These are phyloP conservation scores for Portunus trituberculatus DNA, from an alignment of 1,140 invertebrate species.

Conservation along the genomic window DNA sequence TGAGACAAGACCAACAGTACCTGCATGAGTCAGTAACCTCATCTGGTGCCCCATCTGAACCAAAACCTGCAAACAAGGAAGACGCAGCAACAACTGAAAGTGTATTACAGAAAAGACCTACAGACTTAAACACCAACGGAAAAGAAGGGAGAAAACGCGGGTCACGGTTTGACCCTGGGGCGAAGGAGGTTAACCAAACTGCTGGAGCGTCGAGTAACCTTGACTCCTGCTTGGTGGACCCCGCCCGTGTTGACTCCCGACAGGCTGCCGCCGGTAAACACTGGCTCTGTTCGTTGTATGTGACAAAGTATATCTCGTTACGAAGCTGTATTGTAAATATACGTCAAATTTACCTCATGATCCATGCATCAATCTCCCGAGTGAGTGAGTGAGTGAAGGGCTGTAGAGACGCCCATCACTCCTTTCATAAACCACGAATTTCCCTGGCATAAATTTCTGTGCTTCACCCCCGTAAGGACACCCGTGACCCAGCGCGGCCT, in stretches of 20 bases:
- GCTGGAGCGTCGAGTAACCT: background rate
- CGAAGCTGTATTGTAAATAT: background rate
- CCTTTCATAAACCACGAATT: background rate
- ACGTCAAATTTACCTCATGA: background rate
- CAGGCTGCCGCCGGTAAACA: background rate
- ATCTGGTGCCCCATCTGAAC: too few species aligned
- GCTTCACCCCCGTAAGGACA: background rate
- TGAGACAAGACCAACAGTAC: background rate
- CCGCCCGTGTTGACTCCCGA: slow-evolving; percentile 6
- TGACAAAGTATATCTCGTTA: background rate
- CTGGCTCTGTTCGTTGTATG: background rate
- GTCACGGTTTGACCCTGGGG: background rate
- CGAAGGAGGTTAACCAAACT: slow-evolving; percentile 12
- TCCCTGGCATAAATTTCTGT: background rate
- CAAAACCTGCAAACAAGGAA: too few species aligned
- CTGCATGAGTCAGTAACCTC: background rate
- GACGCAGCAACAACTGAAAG: background rate
- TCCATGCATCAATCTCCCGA: background rate
- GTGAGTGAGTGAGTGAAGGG: background rate
- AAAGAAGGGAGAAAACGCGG: background rate
- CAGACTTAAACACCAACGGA: background rate
- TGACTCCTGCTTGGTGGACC: background rate
- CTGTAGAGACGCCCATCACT: background rate
- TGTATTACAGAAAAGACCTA: background rate
- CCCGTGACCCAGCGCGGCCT: background rate